Percentiles rank a stretch among this genome's conserved stretches.
These are phyloP conservation scores for Callipepla californica DNA, from an alignment of 2,113 vertebrate species.

Conservation along the genomic window DNA sequence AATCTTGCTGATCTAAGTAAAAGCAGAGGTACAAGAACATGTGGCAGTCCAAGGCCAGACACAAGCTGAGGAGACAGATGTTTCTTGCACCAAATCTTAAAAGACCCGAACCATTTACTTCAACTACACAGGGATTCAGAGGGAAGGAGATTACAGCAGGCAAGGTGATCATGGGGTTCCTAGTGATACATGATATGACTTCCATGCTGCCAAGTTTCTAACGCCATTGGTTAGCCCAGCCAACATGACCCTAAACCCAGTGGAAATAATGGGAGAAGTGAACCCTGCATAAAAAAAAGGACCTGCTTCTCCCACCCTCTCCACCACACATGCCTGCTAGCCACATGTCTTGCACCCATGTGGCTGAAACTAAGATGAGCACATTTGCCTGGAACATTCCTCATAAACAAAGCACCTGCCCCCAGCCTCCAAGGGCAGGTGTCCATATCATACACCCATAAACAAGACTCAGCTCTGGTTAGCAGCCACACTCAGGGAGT, in stretches of 20 bases:
- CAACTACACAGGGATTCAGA: neutral
- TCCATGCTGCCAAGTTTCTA: neutral
- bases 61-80: neutral
- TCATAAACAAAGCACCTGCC: neutral
- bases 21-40: fast-evolving
- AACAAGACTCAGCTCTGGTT: neutral
- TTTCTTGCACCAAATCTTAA: neutral
- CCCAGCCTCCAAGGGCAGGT: neutral
- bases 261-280: neutral
- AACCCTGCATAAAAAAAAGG: neutral
- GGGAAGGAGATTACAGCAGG: neutral
- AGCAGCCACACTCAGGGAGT: neutral
- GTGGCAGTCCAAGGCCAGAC: neutral
- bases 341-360: fast-evolving
- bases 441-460: neutral
- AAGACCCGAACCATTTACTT: neutral
- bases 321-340: fast-evolving
- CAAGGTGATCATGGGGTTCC: fast-evolving
- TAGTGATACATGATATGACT: neutral
- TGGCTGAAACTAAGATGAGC: fast-evolving
- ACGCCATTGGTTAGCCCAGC: neutral
- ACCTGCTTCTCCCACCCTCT: neutral
- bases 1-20: neutral
- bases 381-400: neutral
- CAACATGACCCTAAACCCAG: fast-evolving